phyloP scores from a whole-genome alignment of 2,888 invertebrate species.

The Herminia tarsipennalis region DNA sequence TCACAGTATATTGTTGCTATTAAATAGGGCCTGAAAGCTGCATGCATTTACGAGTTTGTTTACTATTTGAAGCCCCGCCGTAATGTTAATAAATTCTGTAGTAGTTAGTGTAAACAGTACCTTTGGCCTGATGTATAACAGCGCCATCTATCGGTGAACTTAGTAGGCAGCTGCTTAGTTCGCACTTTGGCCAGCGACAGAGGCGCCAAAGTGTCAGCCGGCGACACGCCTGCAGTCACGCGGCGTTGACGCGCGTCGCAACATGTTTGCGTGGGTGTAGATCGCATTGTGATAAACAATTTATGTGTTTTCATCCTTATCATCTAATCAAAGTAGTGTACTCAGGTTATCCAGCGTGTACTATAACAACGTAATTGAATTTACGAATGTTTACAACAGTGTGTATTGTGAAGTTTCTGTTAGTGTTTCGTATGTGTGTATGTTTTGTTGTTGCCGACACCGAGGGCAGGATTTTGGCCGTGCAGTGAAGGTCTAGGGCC shows the following conservation, averaged over 20 bases:
- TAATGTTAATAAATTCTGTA: constrained; percentile 26
- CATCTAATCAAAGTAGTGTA: constrained; percentile 64
- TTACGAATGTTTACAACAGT: constrained; percentile 51
- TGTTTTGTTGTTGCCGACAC: constrained; percentile 78
- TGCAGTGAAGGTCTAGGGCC: constrained; percentile 76
- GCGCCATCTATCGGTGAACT: constrained; percentile 64
- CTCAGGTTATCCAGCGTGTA: constrained; percentile 50
- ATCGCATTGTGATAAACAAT: constrained; percentile 77
- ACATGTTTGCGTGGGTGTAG: constrained; percentile 80
- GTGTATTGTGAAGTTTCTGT: constrained; percentile 67
- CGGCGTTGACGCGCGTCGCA: constrained; percentile 83
- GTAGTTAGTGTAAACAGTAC: constrained; percentile 32
- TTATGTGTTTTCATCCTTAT: constrained; percentile 74
- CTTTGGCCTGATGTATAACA: constrained; percentile 27
- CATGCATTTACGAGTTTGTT: constrained; percentile 24
- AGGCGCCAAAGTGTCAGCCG: constrained; percentile 79
- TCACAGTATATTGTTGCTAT: too few relatives aligned
- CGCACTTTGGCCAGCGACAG: constrained; percentile 41
- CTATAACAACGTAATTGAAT: constrained; percentile 41
- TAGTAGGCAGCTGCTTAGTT: constrained; percentile 48
- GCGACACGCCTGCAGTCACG: constrained; percentile 83
- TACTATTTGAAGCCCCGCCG: constrained; percentile 25
- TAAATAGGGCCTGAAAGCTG: background rate
- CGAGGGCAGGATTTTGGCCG: constrained; percentile 78
- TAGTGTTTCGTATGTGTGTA: constrained; percentile 70